phyloP scores from a whole-genome alignment of 2,888 invertebrate species.

The Drosophila niveifrons region DNA sequence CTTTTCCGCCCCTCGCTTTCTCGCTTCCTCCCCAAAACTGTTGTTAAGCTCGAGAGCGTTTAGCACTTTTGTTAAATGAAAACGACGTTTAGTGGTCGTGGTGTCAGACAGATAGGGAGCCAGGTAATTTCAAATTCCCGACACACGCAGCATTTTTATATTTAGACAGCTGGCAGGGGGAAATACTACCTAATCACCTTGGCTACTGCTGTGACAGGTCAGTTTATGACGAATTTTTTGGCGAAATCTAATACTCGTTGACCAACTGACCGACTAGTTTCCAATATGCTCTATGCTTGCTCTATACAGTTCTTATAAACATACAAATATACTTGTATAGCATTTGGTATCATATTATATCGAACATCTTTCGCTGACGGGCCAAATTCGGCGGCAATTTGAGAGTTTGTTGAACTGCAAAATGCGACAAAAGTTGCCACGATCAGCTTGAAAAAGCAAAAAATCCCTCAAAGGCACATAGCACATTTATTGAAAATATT shows the following conservation, averaged over 20 bases:
- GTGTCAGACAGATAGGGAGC: background rate
- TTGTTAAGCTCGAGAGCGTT: slow-evolving; percentile 27
- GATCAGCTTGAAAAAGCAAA: slow-evolving; percentile 56
- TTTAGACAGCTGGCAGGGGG: background rate
- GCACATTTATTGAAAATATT: background rate
- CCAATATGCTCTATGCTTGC: background rate
- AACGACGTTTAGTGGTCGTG: slow-evolving; percentile 35
- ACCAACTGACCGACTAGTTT: slow-evolving; percentile 63
- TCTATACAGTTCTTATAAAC: background rate
- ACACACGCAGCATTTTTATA: slow-evolving; percentile 42
- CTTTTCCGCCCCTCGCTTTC: background rate
- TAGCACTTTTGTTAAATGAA: slow-evolving; percentile 72
- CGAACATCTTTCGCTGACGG: slow-evolving; percentile 41
- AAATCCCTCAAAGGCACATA: background rate
- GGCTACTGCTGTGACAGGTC: slow-evolving; percentile 53
- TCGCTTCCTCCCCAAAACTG: background rate
- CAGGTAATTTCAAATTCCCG: slow-evolving; percentile 50
- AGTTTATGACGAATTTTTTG: slow-evolving; percentile 33
- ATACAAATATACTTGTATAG: too few species aligned
- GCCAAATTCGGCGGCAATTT: slow-evolving; percentile 47
- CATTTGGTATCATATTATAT: slow-evolving; percentile 12
- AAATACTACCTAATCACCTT: background rate
- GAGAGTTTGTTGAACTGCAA: slow-evolving; percentile 78
- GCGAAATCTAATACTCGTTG: slow-evolving; percentile 58
- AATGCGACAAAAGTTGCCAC: slow-evolving; percentile 41